Percentiles rank a stretch among this genome's conserved stretches.
phyloP scores from a whole-genome alignment of 2,888 invertebrate species.

The Drosophila ustulata region DNA sequence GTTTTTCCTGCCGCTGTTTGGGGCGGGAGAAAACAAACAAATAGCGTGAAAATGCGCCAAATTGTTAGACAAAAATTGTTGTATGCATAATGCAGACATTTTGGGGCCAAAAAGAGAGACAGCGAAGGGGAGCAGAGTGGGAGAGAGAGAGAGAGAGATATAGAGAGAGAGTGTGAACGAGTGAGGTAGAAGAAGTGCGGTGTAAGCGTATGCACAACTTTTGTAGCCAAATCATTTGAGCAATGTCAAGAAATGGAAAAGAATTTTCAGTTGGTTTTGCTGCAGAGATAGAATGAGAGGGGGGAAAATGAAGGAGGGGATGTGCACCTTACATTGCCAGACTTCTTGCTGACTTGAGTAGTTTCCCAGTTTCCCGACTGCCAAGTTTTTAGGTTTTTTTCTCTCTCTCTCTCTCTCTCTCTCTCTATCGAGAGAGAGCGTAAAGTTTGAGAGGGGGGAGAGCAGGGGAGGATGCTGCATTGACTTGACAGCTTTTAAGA shows the following conservation, averaged over 20 bases:
- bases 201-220: slow-evolving; percentile 45
- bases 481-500: slow-evolving; percentile 74
- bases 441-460: neutral
- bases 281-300: neutral
- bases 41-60: slow-evolving; percentile 79
- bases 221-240: slow-evolving; percentile 72
- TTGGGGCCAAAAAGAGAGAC: neutral
- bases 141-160: neutral
- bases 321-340: slow-evolving; percentile 73
- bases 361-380: neutral
- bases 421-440: neutral
- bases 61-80: slow-evolving; percentile 73
- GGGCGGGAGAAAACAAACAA: slow-evolving; percentile 60
- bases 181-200: neutral
- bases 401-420: neutral
- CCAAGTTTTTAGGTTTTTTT: slow-evolving; percentile 1
- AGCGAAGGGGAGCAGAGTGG: too few relatives aligned
- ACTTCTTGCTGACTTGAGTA: slow-evolving; percentile 29
- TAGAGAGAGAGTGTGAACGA: neutral
- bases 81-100: slow-evolving; percentile 71
- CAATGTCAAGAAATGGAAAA: slow-evolving; percentile 61
- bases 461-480: slow-evolving; percentile 39
- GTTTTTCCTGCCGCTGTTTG: slow-evolving; percentile 24
- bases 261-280: slow-evolving; percentile 44
- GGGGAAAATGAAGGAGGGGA: too few relatives aligned